Conservation (phyloP, 2,888 invertebrate genomes). For the Harpalus rufipes region DNA sequence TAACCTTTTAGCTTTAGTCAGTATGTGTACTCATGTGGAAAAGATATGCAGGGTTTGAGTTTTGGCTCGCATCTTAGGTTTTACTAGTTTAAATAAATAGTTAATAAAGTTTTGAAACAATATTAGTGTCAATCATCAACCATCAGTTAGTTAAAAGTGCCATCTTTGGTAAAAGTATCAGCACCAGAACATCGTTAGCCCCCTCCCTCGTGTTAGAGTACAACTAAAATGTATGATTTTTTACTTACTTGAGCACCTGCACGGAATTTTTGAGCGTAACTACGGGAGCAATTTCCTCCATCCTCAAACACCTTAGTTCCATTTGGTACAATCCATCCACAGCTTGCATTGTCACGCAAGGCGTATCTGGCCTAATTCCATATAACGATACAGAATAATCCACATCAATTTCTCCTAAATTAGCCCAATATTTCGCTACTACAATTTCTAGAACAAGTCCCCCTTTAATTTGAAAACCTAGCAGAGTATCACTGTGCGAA, state of each 20-base stretch:
- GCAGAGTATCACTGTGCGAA: slow-evolving; percentile 84
- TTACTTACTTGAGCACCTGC: slow-evolving; percentile 82
- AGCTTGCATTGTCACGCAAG: slow-evolving; percentile 84
- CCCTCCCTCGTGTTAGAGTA: too few relatives aligned
- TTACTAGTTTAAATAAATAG: too few relatives aligned
- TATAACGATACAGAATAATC: slow-evolving; percentile 90
- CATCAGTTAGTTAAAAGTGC: too few relatives aligned
- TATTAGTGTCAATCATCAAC: too few relatives aligned
- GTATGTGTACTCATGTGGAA: too few relatives aligned
- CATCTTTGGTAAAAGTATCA: too few relatives aligned
- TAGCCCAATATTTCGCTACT: slow-evolving; percentile 97
- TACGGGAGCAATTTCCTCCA: slow-evolving; percentile 89
- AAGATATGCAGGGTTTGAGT: too few relatives aligned
- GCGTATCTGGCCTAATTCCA: slow-evolving; percentile 86
- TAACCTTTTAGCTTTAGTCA: too few relatives aligned
- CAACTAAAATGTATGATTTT: slow-evolving; percentile 2
- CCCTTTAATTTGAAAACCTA: slow-evolving; percentile 88
- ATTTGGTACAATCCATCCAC: slow-evolving; percentile 87
- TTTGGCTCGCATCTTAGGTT: too few relatives aligned
- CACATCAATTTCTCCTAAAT: slow-evolving; percentile 87
- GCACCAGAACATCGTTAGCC: too few relatives aligned
- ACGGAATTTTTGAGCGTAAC: slow-evolving; percentile 87
- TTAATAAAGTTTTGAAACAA: too few relatives aligned
- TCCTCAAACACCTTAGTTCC: slow-evolving; percentile 84
- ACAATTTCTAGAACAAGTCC: slow-evolving; percentile 91